phyloP scores from a whole-genome alignment of 2,888 invertebrate genomes.

The Cylloceria caligata region DNA sequence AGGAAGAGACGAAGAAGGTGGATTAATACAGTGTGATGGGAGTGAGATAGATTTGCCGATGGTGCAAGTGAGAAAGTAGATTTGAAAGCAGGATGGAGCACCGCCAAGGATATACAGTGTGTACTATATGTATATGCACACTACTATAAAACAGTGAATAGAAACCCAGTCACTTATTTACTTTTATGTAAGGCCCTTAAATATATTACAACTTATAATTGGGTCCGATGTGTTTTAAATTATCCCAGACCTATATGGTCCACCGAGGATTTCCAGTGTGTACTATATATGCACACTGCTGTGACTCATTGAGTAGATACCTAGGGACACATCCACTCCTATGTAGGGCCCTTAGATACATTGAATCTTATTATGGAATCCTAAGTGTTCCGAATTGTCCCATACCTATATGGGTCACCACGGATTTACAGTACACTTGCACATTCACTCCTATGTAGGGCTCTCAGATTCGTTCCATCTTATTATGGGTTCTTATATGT shows the following conservation, averaged over 20 bases:
- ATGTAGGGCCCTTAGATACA: no score
- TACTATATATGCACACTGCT: no score
- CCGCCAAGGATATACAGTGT: conserved; percentile 40
- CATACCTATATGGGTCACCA: no score
- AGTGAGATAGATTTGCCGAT: conserved; percentile 70
- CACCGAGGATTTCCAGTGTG: no score
- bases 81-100: conserved; percentile 38
- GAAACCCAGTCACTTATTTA: conserved; percentile 9
- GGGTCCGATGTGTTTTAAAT: background rate
- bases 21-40: conserved; percentile 66
- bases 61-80: conserved; percentile 24
- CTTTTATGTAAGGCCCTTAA: background rate
- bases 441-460: no score
- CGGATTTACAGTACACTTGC: no score
- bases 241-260: background rate
- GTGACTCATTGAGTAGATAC: no score
- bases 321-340: no score
- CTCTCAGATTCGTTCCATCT: no score
- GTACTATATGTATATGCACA: background rate
- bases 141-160: background rate
- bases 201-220: background rate
- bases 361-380: no score
- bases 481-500: no score
- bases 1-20: conserved; percentile 60
- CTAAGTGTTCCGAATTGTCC: no score